Evolutionary conservation across 30 jellyfish, hydroid and myxozoan species (phyloP).

Genomic region (Hydractinia echinata): DNA sequence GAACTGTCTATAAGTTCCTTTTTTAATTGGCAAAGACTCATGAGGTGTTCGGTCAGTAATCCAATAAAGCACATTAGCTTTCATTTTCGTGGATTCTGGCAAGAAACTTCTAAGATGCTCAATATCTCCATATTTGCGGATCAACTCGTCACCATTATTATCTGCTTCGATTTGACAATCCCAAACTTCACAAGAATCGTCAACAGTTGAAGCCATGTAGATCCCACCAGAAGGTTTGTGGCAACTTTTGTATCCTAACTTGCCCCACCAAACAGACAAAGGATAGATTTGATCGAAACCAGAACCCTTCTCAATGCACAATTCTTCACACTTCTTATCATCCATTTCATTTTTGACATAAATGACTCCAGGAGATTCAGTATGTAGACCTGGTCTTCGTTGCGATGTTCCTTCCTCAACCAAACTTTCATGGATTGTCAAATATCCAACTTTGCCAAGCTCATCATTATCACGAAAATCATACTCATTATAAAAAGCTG

Average conservation of each 20-base stretch:
- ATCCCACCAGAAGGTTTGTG: constrained; percentile 37
- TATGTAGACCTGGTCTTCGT: constrained; percentile 72
- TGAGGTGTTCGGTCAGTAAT: constrained; percentile 80
- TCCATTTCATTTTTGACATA: background rate
- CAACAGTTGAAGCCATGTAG: constrained; percentile 74
- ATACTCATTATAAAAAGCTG: background rate
- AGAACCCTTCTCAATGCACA: constrained; percentile 2
- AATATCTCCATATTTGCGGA: constrained; percentile 58
- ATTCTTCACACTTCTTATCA: background rate
- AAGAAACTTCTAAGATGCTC: constrained; percentile 56
- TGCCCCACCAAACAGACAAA: background rate
- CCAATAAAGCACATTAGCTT: constrained; percentile 50
- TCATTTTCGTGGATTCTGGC: constrained; percentile 52
- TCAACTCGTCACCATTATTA: background rate
- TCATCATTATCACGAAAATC: background rate
- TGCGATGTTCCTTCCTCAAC: constrained; percentile 44
- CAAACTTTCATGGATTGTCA: constrained; percentile 60
- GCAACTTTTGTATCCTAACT: background rate
- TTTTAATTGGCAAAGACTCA: constrained; percentile 52
- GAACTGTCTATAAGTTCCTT: constrained; percentile 49
- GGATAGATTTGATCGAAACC: background rate
- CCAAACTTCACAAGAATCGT: constrained; percentile 49
- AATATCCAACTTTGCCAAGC: constrained; percentile 44
- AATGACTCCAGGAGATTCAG: constrained; percentile 63
- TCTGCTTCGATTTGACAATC: constrained; percentile 43